Evolutionary conservation across 2,113 vertebrate species (phyloP).

Genomic region (Lophura nycthemera): DNA sequence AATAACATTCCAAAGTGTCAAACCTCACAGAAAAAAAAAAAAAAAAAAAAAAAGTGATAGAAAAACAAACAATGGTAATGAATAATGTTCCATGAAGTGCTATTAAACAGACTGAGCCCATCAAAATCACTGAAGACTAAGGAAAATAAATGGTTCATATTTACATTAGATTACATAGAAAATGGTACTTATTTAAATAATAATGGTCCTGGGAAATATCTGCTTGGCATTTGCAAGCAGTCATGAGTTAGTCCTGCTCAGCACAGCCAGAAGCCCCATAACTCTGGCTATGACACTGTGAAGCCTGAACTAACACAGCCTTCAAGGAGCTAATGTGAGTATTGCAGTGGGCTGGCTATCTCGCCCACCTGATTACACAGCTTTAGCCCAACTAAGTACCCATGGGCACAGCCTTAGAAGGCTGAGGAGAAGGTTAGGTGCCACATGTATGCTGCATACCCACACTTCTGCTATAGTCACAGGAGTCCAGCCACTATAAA

Average conservation of each 20-base stretch:
- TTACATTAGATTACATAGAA: background rate
- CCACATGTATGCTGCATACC: fast-evolving
- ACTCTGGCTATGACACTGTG: background rate
- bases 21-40: background rate
- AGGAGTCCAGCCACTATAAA: background rate
- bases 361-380: background rate
- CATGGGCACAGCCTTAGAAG: background rate
- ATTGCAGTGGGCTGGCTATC: background rate
- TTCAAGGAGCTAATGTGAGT: fast-evolving
- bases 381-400: background rate
- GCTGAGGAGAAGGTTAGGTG: background rate
- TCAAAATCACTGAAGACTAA: background rate
- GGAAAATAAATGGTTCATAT: background rate
- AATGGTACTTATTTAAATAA: background rate
- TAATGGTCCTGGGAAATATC: background rate
- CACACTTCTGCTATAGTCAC: background rate
- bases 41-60: constrained; percentile 17
- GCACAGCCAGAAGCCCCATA: background rate
- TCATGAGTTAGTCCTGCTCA: background rate
- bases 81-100: background rate
- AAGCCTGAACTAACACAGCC: background rate
- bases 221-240: background rate
- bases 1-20: background rate
- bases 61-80: constrained; percentile 21
- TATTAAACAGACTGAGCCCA: background rate